Evolutionary conservation across 2,113 vertebrate species (phyloP).

Genomic region (Thomomys bottae): DNA sequence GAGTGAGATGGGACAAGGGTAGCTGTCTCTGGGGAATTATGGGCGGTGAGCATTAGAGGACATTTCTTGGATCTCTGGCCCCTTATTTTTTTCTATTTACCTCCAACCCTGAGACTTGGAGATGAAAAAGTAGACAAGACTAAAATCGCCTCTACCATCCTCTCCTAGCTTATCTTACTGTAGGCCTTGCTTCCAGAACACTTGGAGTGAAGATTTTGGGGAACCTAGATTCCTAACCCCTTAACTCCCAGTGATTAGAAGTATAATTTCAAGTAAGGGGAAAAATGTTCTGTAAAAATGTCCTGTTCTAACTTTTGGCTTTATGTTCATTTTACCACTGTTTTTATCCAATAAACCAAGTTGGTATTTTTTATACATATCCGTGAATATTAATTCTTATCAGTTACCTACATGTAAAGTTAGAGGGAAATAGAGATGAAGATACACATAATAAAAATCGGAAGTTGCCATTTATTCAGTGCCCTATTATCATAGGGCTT

Average conservation of each 20-base stretch:
- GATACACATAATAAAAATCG: conserved; percentile 28
- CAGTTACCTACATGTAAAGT: background rate
- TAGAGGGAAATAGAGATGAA: background rate
- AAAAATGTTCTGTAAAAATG: conserved; percentile 35
- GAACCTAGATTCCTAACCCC: background rate
- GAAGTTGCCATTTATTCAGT: conserved; percentile 32
- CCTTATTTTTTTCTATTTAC: conserved; percentile 30
- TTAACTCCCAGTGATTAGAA: background rate
- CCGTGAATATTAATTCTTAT: conserved; percentile 36
- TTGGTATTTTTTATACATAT: conserved; percentile 86
- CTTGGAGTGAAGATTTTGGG: background rate
- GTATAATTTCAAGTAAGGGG: background rate
- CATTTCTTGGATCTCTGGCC: background rate
- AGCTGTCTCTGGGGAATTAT: background rate
- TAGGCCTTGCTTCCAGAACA: conserved; percentile 22
- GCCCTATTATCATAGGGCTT: background rate
- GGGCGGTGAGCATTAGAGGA: background rate
- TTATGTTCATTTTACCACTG: conserved; percentile 82
- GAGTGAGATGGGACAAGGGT: background rate
- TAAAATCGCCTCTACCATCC: conserved; percentile 24
- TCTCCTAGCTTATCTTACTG: background rate
- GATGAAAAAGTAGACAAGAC: conserved; percentile 18
- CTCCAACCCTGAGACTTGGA: conserved; percentile 19
- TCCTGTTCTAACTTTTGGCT: conserved; percentile 71
- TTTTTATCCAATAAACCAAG: conserved; percentile 87